Conservation (phyloP, 2,888 invertebrate genomes). For the Tubiluchus corallicola region DNA sequence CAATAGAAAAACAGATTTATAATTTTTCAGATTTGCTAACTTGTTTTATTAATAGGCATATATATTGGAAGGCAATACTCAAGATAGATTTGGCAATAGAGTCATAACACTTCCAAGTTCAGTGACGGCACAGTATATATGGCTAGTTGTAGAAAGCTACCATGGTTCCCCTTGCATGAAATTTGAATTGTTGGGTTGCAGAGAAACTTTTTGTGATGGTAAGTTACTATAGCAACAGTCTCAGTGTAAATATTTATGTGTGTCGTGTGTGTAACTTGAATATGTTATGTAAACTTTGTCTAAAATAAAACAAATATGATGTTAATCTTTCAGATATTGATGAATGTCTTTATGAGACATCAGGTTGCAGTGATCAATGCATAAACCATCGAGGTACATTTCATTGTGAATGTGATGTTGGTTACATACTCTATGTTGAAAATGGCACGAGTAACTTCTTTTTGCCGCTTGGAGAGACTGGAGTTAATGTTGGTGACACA, state of each 20-base stretch:
- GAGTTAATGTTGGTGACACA: slow-evolving; percentile 67
- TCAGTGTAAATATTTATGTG: too few species aligned
- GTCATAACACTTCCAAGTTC: not conserved
- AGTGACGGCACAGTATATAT: not conserved
- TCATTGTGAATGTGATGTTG: slow-evolving; percentile 68
- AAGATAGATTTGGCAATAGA: not conserved
- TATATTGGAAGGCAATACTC: not conserved
- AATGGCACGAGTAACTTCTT: slow-evolving; percentile 77
- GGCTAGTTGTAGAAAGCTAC: not conserved
- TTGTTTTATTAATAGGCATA: too few species aligned
- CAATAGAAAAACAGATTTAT: too few species aligned
- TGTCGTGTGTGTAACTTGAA: too few species aligned
- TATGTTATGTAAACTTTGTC: too few species aligned
- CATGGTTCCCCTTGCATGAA: not conserved
- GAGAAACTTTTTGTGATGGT: not conserved
- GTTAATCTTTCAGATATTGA: too few species aligned
- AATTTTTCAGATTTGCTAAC: too few species aligned
- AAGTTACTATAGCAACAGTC: too few species aligned
- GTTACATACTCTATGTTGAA: slow-evolving; percentile 62
- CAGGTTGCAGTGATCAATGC: not conserved
- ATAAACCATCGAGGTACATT: not conserved
- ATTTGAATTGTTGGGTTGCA: not conserved
- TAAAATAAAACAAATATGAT: too few species aligned
- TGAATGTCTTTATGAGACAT: not conserved
- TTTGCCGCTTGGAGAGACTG: slow-evolving; percentile 62